phyloP scores from a whole-genome alignment of 2,113 vertebrate genomes.

The Heliornis fulica region DNA sequence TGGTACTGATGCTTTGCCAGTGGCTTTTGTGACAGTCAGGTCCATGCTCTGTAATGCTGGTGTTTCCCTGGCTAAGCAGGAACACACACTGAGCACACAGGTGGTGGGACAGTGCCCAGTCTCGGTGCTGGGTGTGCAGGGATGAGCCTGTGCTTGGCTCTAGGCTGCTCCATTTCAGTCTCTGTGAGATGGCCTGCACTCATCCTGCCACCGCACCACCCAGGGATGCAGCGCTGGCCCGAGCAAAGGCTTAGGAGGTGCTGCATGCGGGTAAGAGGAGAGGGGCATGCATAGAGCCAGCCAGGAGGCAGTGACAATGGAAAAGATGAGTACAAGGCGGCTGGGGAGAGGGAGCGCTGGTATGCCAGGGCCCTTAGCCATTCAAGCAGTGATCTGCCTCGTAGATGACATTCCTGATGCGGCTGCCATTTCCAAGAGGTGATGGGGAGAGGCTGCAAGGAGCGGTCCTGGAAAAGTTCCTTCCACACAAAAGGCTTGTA shows the following conservation, averaged over 20 bases:
- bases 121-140: accelerated
- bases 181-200: not conserved
- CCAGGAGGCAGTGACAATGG: not conserved
- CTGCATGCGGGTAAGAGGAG: not conserved
- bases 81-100: accelerated
- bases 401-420: not conserved
- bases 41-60: accelerated
- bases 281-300: not conserved
- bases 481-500: not conserved
- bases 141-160: accelerated
- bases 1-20: not conserved
- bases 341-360: not conserved
- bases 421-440: not conserved
- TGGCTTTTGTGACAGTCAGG: not conserved
- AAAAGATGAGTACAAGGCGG: not conserved
- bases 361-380: not conserved
- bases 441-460: not conserved
- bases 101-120: not conserved
- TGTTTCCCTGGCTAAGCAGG: not conserved
- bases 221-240: not conserved
- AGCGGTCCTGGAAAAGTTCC: not conserved
- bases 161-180: not conserved
- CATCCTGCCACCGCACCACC: not conserved
- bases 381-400: not conserved
- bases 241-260: not conserved